Base-by-base conservation (phyloP, 2,888 invertebrate genomes). In the Chaitophorus viminalis region DNA sequence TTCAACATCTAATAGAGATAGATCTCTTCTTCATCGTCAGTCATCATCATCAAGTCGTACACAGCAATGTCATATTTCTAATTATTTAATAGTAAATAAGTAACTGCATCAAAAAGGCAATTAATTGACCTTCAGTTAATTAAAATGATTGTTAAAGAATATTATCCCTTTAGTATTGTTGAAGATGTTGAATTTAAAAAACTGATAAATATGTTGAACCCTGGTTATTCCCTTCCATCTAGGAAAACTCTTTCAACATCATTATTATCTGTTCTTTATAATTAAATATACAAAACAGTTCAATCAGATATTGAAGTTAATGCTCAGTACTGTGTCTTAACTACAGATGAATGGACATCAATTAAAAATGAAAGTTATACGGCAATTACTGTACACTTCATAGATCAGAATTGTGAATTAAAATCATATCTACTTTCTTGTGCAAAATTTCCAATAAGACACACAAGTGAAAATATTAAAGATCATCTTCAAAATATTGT, bases 321-420 rank as follows among this genome's bases (percentile, higher is more conserved):
- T 60, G 89, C 89, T 85, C 88, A 89, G 82, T 87, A 88, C 86
- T 89, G 90, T 88, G 89, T 89, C 84, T 84, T 90, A 75, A 90
- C 90, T 82, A 91, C 90, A 31, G 91, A 91, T 89, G 89, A 89
- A 36, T 91, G 90, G 90, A 91, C 91, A 31, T 91, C 91, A 89
- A 76, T 89, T 68, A 90, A 89, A 88, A 90, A 89, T 77, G 90
- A 91, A 54, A 90, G 90, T 84, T 91, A 89, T 89, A 90, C 90
- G 76, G 90, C 90, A 60, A 89, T 91, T 54, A 91, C 90, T 75
- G 90, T 89, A n/a, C 90, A 91, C 89, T 91, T 90, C 89, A 88
- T 91, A 75, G 75, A 89, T 88, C 78, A 87, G 6, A 83, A 90
- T 74, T 86, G 89, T 65, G 31, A 89, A 60, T 77, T 90, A 25